Conservation (phyloP, 2,113 vertebrate species). For the Pseudorectes ferrugineus region DNA sequence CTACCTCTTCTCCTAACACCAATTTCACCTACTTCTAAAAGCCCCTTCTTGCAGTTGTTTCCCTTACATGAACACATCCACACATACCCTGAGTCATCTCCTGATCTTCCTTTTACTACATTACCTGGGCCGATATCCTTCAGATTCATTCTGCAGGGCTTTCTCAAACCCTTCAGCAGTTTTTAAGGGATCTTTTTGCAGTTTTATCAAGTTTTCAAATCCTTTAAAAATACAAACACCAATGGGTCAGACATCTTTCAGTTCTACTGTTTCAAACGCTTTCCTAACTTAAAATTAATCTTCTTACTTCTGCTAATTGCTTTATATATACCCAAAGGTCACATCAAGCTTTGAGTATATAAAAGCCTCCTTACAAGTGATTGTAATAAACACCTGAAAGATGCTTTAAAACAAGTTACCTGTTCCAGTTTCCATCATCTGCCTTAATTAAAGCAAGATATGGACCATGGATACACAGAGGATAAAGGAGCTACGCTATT, state of each 20-base stretch:
- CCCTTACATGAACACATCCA: not conserved
- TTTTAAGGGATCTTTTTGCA: not conserved
- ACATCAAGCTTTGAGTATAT: not conserved
- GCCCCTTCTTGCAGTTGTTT: not conserved
- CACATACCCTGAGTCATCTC: not conserved
- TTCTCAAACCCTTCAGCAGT: not conserved
- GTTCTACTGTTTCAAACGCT: not conserved
- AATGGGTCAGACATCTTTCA: rapidly evolving
- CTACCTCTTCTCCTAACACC: not conserved
- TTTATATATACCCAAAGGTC: not conserved
- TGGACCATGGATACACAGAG: not conserved
- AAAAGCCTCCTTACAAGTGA: not conserved
- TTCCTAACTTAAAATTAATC: not conserved
- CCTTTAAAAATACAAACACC: not conserved
- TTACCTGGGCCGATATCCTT: not conserved
- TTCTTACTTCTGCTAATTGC: not conserved
- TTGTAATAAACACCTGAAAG: not conserved
- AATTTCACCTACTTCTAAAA: not conserved
- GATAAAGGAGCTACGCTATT: not conserved
- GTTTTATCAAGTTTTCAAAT: not conserved
- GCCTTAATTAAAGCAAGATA: not conserved
- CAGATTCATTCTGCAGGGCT: not conserved
- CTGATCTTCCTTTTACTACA: not conserved
- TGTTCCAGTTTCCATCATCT: not conserved
- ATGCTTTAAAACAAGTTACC: not conserved